phyloP scores from a whole-genome alignment of 2,797 vertebrate genomes.

The Silurus lanzhouensis region DNA sequence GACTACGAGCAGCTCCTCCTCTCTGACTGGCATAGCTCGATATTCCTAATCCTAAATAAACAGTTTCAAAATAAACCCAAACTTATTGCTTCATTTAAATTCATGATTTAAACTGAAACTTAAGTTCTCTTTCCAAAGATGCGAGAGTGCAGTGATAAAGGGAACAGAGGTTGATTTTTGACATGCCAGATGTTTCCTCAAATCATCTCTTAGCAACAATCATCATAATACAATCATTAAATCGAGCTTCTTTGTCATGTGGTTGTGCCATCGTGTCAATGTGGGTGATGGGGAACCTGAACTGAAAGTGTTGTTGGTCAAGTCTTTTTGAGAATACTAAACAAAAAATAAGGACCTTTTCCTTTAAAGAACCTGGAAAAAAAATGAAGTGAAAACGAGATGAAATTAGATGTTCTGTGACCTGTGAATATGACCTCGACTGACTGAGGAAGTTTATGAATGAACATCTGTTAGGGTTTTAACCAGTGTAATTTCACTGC shows the following conservation, averaged over 20 bases:
- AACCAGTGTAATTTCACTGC: background rate
- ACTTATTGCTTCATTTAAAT: background rate
- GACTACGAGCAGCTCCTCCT: conserved; percentile 63
- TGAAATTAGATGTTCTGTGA: background rate
- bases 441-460: background rate
- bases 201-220: conserved; percentile 31
- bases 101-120: background rate
- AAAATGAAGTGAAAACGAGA: background rate
- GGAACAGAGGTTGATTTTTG: background rate
- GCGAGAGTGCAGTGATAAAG: background rate
- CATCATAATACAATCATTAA: background rate
- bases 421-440: background rate
- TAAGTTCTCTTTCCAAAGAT: background rate
- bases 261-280: background rate
- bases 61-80: conserved; percentile 32
- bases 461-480: background rate
- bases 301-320: background rate
- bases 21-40: conserved; percentile 69
- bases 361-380: background rate
- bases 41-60: conserved; percentile 68
- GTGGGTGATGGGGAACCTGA: background rate
- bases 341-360: background rate
- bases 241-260: background rate
- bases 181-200: conserved; percentile 39
- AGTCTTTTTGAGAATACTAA: background rate